A percentile compares a stretch with the other conserved stretches of the same genome.
These are phyloP conservation scores for Bubalus kerabau DNA, from an alignment of 2,113 vertebrate genomes.

Conservation along the genomic window DNA sequence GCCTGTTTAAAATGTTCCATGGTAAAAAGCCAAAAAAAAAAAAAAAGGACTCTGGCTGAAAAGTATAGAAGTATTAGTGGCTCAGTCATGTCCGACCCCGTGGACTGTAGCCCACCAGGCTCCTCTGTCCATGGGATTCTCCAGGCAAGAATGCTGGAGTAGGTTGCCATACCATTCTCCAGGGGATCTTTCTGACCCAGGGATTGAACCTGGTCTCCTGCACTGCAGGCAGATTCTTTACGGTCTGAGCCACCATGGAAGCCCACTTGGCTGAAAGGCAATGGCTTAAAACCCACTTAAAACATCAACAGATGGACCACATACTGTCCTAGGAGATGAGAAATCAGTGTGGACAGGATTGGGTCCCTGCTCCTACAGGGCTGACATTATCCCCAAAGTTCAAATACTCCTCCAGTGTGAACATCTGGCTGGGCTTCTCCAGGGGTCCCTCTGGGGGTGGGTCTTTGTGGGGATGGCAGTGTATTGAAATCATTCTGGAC, in stretches of 20 bases:
- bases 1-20: neutral
- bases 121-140: neutral
- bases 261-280: neutral
- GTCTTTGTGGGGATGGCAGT: neutral
- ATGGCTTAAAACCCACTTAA: neutral
- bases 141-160: neutral
- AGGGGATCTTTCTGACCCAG: neutral
- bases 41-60: neutral
- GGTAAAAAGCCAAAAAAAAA: neutral
- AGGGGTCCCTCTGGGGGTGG: rapidly evolving
- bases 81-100: neutral
- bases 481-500: neutral
- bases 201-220: neutral
- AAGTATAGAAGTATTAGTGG: neutral
- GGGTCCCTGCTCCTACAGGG: neutral
- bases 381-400: too few species aligned
- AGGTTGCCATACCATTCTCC: neutral
- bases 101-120: neutral
- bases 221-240: neutral
- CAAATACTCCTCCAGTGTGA: neutral
- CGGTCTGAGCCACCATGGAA: neutral
- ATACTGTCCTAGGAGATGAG: neutral
- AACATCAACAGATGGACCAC: neutral
- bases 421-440: neutral
- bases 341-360: neutral